Evolutionary conservation across 2,113 vertebrate genomes (phyloP).

Genomic region (Atrichornis clamosus): DNA sequence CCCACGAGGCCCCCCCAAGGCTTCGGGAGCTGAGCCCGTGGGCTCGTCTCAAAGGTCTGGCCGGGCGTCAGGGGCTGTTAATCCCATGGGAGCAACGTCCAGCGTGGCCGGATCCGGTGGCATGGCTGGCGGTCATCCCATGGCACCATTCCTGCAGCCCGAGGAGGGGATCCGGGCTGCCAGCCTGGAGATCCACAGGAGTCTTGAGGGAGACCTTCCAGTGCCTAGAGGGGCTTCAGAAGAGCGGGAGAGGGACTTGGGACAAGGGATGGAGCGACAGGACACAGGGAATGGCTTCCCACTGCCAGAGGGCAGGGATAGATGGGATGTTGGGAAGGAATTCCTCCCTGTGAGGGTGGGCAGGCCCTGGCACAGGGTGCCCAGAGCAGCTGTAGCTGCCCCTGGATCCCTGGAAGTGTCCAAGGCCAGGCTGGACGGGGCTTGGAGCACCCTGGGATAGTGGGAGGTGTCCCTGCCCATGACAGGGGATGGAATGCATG

Average conservation of each 20-base stretch:
- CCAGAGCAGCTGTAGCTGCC: not conserved
- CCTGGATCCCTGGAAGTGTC: not conserved
- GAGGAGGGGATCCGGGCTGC: accelerated
- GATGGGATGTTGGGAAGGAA: not conserved
- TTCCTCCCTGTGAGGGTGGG: accelerated
- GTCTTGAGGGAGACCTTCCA: not conserved
- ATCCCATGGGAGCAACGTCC: not conserved
- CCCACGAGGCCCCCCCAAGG: accelerated
- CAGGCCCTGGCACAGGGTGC: not conserved
- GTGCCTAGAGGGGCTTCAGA: not conserved
- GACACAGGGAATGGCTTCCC: not conserved
- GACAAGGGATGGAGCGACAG: accelerated
- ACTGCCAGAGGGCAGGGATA: accelerated
- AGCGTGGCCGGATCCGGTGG: accelerated
- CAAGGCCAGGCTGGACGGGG: not conserved
- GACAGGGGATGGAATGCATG: not conserved
- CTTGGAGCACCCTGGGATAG: accelerated
- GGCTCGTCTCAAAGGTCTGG: not conserved
- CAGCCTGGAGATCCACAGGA: not conserved
- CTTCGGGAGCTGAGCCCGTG: not conserved
- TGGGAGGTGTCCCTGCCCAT: not conserved
- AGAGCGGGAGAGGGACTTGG: not conserved
- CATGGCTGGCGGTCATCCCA: accelerated
- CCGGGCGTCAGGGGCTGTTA: not conserved
- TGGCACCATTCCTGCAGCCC: accelerated